A percentile compares a stretch with the other conserved stretches of the same genome.
phyloP scores from a whole-genome alignment of 1,140 invertebrate species.

The Lepidurus apus region DNA sequence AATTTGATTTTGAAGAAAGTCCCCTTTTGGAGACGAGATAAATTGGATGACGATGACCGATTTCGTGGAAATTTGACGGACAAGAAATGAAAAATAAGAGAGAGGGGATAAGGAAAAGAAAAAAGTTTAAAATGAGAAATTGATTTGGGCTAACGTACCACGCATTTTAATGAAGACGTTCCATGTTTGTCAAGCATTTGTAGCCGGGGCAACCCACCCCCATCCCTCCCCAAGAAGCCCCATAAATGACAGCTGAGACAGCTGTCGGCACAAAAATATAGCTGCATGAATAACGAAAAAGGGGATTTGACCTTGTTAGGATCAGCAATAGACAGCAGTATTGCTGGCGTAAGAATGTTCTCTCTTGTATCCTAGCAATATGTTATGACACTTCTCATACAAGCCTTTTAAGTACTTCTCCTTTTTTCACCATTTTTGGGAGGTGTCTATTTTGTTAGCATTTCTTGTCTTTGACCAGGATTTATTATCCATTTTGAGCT shows the following conservation, averaged over 20 bases:
- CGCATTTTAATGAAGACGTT: conserved; percentile 15
- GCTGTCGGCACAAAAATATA: not conserved
- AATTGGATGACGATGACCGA: not conserved
- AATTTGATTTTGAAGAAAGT: not conserved
- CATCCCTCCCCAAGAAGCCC: not conserved
- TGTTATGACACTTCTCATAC: not conserved
- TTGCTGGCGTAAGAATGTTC: not conserved
- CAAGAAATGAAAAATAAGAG: not conserved
- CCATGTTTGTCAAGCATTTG: not conserved
- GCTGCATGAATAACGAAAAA: conserved; percentile 4
- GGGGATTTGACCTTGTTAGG: not conserved
- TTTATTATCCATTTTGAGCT: not conserved
- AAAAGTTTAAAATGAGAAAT: not conserved
- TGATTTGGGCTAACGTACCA: not conserved
- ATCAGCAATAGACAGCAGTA: not conserved
- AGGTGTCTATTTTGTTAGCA: not conserved
- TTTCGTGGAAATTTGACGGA: conserved; percentile 2
- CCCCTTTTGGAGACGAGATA: not conserved
- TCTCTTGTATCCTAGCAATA: not conserved
- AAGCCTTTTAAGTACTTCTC: not conserved
- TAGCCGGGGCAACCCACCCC: not conserved
- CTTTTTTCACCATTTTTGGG: not conserved
- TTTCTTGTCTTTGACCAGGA: not conserved
- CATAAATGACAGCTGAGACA: conserved; percentile 3
- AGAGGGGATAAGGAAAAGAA: not conserved